Base-by-base conservation (phyloP, 2,888 invertebrate species). In the Drosophila eohydei region DNA sequence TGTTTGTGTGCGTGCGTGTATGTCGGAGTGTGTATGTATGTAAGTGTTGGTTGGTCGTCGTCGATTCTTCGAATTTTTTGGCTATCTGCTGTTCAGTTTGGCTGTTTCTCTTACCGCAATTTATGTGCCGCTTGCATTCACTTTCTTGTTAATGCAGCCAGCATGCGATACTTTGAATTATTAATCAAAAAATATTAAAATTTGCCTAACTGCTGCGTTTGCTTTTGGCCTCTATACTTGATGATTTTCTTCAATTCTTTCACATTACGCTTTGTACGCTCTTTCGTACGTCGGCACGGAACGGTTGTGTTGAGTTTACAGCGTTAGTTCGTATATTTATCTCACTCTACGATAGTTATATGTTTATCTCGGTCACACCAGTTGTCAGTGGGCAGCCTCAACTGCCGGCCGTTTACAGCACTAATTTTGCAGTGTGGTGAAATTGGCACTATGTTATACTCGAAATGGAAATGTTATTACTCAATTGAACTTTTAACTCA, bases 181-280 rank as follows among this genome's bases (percentile, higher is more conserved):
- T 62, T 67, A 68, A 80, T 65, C 50, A 71, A 81, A 50, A 66
- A 67, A 78, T 77, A 70, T 61, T 82, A 71, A 57, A 79, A 81
- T 77, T 83, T 62, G 79, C 60, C 67, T 74, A 74, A 86, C 83
- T 84, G 81, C 83, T 88, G 67, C 78, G 80, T 72, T 82, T 77
- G 82, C 80, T 80, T 84, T 88, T 88, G 82, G 90, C 91, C 91
- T 90, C 90, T 91, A 88, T 88, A 88, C 90, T 88, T 88, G 90
- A 86, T 86, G 89, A 91, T 84, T 87, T 81, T 80, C 83, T 90
- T 88, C 88, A 83, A 82, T 89, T 85, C 82, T 81, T 76, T 71
- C 78, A 75, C 81, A 80, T 87, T 91, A 83, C 84, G 88, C 74
- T 89, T 91, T 91, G 78, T 82, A 76, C 81, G 66, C 78, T 81